Base-by-base conservation (phyloP, 1,140 invertebrate species). In the Drosophila novamexicana region DNA sequence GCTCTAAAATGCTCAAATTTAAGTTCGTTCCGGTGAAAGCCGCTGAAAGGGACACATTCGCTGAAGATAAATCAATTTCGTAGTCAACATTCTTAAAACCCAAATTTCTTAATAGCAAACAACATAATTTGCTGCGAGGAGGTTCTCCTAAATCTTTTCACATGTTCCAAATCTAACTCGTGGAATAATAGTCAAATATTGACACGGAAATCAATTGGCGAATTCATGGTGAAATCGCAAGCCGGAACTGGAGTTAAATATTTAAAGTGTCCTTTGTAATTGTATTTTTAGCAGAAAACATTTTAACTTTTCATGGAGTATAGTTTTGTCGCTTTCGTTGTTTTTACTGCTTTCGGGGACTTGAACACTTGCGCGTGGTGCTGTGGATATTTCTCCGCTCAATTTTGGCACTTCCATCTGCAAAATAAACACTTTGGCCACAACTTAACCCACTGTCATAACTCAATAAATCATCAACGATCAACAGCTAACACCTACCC, bases 381-480 rank as follows among this genome's bases (percentile, higher is more conserved):
- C 12, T 32, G 32, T 50, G 47, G 14, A 53, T 65, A 45, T 57
- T 37, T 56, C 34, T 42, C 44, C 40, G 63, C 49, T 81, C 74
- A 39, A 22, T 39, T 63, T 54, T 78, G 75, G 56, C 75, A 88
- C 79, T 72, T 75, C 77, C 75, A 63, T 79, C 59, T 22, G 68
- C 65, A 82, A 71, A 70, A 67, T 75, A 86, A 88, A 86, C 83
- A 88, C 76, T 73, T 61, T 67, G 54, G 70, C 63, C 64, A 54
- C 64, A 73, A 83, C 83, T 86, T 86, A 77, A 73, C 75, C 82
- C 75, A 88, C 84, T 88, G 83, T 86, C 83, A 86, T 83, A 71
- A 66, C 83, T 86, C 84, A 88, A 86, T 86, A 86, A 89, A 86
- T 86, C 83, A 86, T 63, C 62, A 42, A 37, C 71, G 54, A 73